These are phyloP conservation scores for Drosophila tristis DNA, from an alignment of 1,140 invertebrate species.

Conservation along the genomic window DNA sequence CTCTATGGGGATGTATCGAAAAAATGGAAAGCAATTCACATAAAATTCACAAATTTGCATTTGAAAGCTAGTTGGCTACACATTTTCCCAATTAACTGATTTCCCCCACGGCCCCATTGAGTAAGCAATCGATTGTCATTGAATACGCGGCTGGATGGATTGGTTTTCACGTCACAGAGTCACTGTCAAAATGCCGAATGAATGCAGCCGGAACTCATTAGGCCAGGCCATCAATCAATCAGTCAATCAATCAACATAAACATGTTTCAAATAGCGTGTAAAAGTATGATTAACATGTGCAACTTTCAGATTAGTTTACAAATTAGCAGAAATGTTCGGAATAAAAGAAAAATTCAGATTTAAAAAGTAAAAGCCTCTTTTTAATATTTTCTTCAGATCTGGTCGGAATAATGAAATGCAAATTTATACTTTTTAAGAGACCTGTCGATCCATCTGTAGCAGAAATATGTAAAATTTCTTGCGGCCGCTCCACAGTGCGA, in stretches of 20 bases:
- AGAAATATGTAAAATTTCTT: neutral
- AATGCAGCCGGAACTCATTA: conserved; percentile 42
- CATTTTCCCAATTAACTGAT: conserved; percentile 43
- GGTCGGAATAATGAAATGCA: too few relatives aligned
- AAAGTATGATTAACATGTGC: conserved; percentile 32
- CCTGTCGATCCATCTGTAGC: too few relatives aligned
- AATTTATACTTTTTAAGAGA: too few relatives aligned
- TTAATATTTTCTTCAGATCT: too few relatives aligned
- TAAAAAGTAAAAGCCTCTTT: too few relatives aligned
- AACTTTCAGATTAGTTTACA: too few relatives aligned
- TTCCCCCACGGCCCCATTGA: conserved; percentile 15
- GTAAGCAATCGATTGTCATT: conserved; percentile 41
- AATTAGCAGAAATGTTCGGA: too few relatives aligned
- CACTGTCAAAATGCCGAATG: conserved; percentile 1
- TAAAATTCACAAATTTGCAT: conserved; percentile 12
- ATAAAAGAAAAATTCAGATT: too few relatives aligned
- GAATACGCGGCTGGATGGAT: conserved; percentile 19
- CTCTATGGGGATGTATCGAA: conserved; percentile 16
- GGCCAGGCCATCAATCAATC: conserved; percentile 37
- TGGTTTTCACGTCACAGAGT: conserved; percentile 40
- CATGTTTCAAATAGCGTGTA: too few relatives aligned
- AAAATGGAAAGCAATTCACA: conserved; percentile 30
- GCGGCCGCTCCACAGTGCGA: conserved; percentile 28
- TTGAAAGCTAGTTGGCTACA: conserved; percentile 27
- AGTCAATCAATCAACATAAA: neutral